Percentiles rank a stretch among this genome's conserved stretches.
Evolutionary conservation across 1,140 invertebrate species (phyloP).

Genomic region (Drosophila insularis): DNA sequence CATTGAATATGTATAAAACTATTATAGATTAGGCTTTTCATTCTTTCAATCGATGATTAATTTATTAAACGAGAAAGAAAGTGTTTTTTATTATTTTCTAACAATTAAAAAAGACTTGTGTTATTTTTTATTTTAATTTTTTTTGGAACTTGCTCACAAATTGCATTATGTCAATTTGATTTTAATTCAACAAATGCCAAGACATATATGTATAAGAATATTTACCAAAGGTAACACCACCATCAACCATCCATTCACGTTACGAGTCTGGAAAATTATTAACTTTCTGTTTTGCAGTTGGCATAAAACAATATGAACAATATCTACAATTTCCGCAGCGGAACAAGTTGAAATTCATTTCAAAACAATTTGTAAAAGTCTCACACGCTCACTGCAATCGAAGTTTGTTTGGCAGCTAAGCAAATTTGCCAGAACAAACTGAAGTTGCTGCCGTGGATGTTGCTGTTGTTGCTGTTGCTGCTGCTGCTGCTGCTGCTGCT

Average conservation of each 20-base stretch:
- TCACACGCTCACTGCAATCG: conserved; percentile 60
- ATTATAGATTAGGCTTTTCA: too few relatives aligned
- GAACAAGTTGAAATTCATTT: conserved; percentile 70
- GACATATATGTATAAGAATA: neutral
- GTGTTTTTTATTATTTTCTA: too few relatives aligned
- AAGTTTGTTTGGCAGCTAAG: conserved; percentile 79
- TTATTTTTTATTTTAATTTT: too few relatives aligned
- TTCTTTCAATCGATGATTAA: too few relatives aligned
- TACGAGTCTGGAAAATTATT: neutral
- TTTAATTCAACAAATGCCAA: too few relatives aligned
- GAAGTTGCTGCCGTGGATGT: neutral
- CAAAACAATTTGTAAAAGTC: conserved; percentile 78
- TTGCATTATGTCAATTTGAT: too few relatives aligned
- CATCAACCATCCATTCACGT: neutral
- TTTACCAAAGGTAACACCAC: neutral
- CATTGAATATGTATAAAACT: too few relatives aligned
- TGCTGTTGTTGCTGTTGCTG: conserved; percentile 11
- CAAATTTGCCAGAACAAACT: conserved; percentile 62
- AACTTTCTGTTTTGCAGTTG: conserved; percentile 3
- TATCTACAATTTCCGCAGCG: conserved; percentile 6
- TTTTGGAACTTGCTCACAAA: too few relatives aligned
- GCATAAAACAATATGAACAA: conserved; percentile 30
- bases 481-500: conserved; percentile 4
- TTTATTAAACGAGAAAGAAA: too few relatives aligned
- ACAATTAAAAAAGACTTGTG: too few relatives aligned